phyloP scores from a whole-genome alignment of 2,113 vertebrate species.

The Tympanuchus pallidicinctus region DNA sequence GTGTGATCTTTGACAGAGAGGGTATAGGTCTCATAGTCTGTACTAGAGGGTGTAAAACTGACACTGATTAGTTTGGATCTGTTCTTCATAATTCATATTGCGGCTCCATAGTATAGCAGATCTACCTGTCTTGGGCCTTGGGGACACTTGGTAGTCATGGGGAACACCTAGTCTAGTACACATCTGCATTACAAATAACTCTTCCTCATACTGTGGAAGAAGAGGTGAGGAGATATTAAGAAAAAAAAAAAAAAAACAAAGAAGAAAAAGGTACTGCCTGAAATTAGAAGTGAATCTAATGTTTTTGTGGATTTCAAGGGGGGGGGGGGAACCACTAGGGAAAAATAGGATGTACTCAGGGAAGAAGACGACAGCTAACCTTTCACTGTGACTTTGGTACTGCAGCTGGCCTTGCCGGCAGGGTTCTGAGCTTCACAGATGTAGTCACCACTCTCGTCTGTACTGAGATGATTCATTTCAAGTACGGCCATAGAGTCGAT shows the following conservation, averaged over 20 bases:
- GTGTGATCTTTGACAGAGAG: background rate
- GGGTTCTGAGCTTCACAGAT: slow-evolving; percentile 96
- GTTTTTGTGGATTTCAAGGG: background rate
- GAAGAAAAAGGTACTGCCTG: background rate
- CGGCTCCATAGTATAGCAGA: background rate
- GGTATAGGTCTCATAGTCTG: background rate
- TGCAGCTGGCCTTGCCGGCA: slow-evolving; percentile 94
- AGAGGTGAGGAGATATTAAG: background rate
- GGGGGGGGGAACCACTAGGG: background rate
- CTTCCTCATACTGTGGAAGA: background rate
- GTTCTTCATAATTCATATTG: background rate
- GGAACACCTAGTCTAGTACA: background rate
- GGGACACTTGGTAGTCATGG: background rate
- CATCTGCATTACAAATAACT: background rate
- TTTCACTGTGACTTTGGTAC: slow-evolving; percentile 92
- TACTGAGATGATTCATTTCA: slow-evolving; percentile 85
- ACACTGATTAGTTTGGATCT: background rate
- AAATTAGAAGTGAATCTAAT: background rate
- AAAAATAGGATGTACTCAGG: background rate
- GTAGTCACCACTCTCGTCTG: slow-evolving; percentile 92
- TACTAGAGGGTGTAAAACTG: background rate
- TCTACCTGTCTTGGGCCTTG: background rate
- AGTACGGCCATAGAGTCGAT: slow-evolving; percentile 89
- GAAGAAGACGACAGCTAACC: slow-evolving; percentile 81
- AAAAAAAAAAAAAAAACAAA: background rate